Conservation (phyloP, 2,113 vertebrate genomes). For the Turnix velox region DNA sequence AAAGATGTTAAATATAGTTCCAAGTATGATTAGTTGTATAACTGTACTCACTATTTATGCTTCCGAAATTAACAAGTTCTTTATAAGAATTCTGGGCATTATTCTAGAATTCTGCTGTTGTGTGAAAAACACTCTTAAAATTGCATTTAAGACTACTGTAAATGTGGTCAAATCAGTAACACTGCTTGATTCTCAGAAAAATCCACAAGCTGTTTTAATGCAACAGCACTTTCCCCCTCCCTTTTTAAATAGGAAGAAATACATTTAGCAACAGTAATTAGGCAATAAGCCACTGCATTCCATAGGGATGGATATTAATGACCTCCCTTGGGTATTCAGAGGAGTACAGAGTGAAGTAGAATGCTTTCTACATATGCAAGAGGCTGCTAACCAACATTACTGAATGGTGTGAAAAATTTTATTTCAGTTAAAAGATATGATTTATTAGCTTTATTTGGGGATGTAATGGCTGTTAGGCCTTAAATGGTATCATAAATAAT, state of each 20-base stretch:
- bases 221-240: background rate
- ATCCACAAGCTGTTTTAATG: background rate
- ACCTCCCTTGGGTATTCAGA: background rate
- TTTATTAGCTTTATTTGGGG: background rate
- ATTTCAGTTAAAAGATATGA: background rate
- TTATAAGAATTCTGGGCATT: background rate
- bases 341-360: background rate
- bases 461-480: background rate
- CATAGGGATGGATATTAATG: slow-evolving; percentile 9
- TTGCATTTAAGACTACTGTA: background rate
- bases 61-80: slow-evolving; percentile 11
- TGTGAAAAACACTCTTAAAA: background rate
- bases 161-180: background rate
- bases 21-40: slow-evolving; percentile 32
- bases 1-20: slow-evolving; percentile 40
- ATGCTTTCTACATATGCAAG: background rate
- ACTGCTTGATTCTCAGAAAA: background rate
- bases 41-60: slow-evolving; percentile 16
- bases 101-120: background rate
- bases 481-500: background rate
- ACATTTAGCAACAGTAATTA: slow-evolving; percentile 41
- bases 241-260: slow-evolving; percentile 15
- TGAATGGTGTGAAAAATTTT: background rate
- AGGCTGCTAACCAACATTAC: background rate
- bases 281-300: slow-evolving; percentile 8